Evolutionary conservation across 2,797 vertebrate species (phyloP), one percentile per base, ranked within the genome.

Genomic region (Podarcis siculus): DNA sequence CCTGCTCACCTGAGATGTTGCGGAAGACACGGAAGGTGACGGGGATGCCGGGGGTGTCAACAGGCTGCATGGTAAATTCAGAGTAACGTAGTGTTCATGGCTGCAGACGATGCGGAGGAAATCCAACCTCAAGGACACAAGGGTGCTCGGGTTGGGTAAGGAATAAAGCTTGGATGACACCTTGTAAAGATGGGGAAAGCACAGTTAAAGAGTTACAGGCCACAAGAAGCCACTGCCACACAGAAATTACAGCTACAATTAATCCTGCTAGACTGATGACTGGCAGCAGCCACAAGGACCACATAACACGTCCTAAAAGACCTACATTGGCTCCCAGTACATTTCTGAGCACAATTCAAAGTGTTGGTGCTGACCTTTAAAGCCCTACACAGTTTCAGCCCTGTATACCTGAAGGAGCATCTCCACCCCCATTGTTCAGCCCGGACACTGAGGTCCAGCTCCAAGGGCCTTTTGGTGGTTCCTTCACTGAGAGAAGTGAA

Each of bases 31-130:
- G 0, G 99, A 99, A 0, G 99, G 99, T 0, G 99, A 99, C 0
- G 99, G 99, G 12, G 99, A 99, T 3, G 99, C 98, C 32, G 99
- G 99, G 0, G 99, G 99, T 0, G 99, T 99, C 66, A 99, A 98
- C 79, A 99, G 95, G 90, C 98, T 98, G 95, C 98, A 99, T 86
- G 99, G 99, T 87, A 99, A 96, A 90, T 99, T 99, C 66, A 99
- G 95, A 37, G 98, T 99, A 89, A 99, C 99, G 0, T 99, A 99
- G 95, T 99, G 99, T 89, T 99, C 99, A 0, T 99, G 99, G 93
- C 99, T 99, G 93, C 98, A 99, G 85, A 99, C 94, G 19, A 99
- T 98, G 92, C 99, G 97, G 91, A 99, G 95, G 95, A 99, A 99
- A 95, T 99, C 99, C 86, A 99, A 96, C 94, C 97, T 98, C 96